A percentile compares a stretch with the other conserved stretches of the same genome.
Conservation (phyloP, 2,113 vertebrate genomes). For the Datnioides undecimradiatus region DNA sequence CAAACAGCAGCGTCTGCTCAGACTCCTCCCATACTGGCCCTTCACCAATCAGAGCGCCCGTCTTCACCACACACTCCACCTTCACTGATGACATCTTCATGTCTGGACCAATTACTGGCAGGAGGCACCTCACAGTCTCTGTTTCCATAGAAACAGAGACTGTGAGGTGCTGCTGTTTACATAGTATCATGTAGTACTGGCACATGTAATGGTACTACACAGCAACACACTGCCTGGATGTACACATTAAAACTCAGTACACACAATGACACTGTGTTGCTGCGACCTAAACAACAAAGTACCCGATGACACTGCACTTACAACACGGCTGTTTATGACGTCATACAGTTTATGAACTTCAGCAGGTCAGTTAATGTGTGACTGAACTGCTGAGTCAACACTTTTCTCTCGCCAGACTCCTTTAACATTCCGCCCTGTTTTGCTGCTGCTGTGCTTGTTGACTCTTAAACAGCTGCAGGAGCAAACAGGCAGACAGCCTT, state of each 20-base stretch:
- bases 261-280: no score
- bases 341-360: no score
- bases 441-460: background rate
- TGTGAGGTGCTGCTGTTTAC: no score
- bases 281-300: no score
- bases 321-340: background rate
- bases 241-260: no score
- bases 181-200: no score
- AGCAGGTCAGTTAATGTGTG: background rate
- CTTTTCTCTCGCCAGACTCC: background rate
- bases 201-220: background rate
- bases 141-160: no score
- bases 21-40: slow-evolving; percentile 93
- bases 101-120: no score
- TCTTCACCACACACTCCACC: slow-evolving; percentile 85
- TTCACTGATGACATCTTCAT: slow-evolving; percentile 87
- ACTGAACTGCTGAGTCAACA: background rate
- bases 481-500: no score
- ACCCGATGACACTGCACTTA: background rate
- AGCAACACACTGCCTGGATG: background rate
- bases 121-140: no score
- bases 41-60: slow-evolving; percentile 85
- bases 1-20: slow-evolving; percentile 86
- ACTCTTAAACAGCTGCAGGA: background rate
- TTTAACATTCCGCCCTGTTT: background rate